phyloP scores from a whole-genome alignment of 2,888 invertebrate species.

The Eubasilissa splendida region DNA sequence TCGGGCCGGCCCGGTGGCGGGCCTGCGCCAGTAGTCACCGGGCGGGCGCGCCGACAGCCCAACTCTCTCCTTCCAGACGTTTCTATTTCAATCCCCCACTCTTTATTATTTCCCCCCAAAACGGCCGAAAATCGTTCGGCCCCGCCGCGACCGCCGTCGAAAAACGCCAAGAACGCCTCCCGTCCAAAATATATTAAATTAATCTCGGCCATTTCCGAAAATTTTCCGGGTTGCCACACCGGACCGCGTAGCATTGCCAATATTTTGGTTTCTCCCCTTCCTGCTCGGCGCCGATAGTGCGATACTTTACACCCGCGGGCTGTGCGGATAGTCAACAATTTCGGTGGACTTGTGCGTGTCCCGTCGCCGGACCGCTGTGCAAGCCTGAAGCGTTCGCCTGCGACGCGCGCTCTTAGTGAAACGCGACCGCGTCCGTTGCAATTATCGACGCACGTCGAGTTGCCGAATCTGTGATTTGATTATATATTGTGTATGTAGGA shows the following conservation, averaged over 20 bases:
- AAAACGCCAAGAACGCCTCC: constrained; percentile 15
- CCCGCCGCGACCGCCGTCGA: constrained; percentile 40
- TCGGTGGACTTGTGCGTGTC: too few species aligned
- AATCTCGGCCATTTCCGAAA: too few species aligned
- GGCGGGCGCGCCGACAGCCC: constrained; percentile 41
- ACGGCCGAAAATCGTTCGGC: constrained; percentile 32
- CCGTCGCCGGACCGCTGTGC: too few species aligned
- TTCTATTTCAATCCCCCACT: constrained; percentile 32
- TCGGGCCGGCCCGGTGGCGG: neutral
- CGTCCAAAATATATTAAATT: neutral
- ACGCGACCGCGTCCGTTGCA: too few species aligned
- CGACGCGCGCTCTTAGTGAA: too few species aligned
- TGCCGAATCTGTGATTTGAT: neutral
- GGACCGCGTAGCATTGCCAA: neutral
- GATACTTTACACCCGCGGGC: too few species aligned
- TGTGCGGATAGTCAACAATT: too few species aligned
- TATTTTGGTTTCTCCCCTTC: neutral
- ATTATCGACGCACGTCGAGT: too few species aligned
- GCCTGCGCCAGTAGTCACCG: constrained; percentile 16
- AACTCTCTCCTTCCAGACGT: constrained; percentile 30
- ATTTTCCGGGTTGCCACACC: too few species aligned
- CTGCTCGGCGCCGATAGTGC: too few species aligned
- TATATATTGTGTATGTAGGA: constrained; percentile 8
- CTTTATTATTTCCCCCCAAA: constrained; percentile 41
- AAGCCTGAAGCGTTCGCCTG: too few species aligned